These are phyloP conservation scores for Ammospiza maritima DNA, from an alignment of 2,797 vertebrate genomes.

Conservation along the genomic window DNA sequence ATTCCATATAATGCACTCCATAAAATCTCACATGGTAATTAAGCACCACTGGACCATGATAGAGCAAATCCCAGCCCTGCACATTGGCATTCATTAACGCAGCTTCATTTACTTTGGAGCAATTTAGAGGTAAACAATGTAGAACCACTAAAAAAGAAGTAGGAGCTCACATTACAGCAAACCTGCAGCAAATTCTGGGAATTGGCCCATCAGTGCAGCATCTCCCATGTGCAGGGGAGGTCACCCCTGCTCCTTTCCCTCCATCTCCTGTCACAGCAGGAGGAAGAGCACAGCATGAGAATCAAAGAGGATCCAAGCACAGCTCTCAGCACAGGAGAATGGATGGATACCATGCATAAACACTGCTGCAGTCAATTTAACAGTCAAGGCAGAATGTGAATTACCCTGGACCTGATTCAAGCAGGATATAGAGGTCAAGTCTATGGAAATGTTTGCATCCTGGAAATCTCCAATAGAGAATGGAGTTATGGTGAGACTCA, in stretches of 20 bases:
- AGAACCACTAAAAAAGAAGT: background rate
- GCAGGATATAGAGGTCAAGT: background rate
- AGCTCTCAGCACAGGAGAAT: background rate
- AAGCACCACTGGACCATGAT: background rate
- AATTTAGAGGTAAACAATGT: background rate
- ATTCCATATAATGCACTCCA: background rate
- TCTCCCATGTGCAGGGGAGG: background rate
- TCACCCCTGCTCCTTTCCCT: background rate
- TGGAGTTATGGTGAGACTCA: background rate
- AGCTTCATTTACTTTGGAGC: background rate
- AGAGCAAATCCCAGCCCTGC: background rate
- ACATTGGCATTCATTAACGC: background rate
- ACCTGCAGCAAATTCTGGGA: background rate
- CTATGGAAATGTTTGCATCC: background rate
- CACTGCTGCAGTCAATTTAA: background rate
- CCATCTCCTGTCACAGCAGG: background rate
- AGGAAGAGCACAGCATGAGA: background rate
- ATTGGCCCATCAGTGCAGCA: background rate
- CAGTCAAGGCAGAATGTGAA: background rate
- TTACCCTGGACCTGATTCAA: background rate
- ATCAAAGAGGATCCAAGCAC: background rate
- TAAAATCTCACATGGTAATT: background rate
- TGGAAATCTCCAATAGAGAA: background rate
- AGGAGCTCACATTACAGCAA: background rate
- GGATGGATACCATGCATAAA: background rate